Percentiles rank a stretch among this genome's conserved stretches.
These are phyloP conservation scores for Xerus rutilus DNA, from an alignment of 2,797 vertebrate genomes.

Conservation along the genomic window DNA sequence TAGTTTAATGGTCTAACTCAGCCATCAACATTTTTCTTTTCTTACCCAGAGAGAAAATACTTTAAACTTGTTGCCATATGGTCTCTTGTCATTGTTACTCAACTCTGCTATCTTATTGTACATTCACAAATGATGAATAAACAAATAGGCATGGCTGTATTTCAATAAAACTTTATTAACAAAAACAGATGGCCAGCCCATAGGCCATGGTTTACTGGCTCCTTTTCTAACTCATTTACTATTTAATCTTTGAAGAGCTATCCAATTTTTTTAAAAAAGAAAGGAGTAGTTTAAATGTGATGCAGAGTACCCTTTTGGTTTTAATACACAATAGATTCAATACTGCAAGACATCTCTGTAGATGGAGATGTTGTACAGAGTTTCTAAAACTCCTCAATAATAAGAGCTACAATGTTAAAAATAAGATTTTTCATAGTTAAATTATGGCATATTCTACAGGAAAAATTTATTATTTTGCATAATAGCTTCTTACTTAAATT, in stretches of 20 bases:
- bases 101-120: background rate
- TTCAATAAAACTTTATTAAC: slow-evolving; percentile 14
- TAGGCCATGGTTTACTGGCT: background rate
- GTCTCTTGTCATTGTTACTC: background rate
- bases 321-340: background rate
- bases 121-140: background rate
- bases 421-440: background rate
- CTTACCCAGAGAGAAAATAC: background rate
- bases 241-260: background rate
- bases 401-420: background rate
- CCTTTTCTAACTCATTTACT: background rate
- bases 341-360: background rate
- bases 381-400: background rate
- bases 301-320: background rate
- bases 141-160: background rate
- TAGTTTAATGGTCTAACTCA: background rate
- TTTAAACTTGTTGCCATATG: background rate
- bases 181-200: background rate
- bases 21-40: background rate
- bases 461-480: background rate
- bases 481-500: background rate
- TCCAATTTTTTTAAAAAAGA: background rate
- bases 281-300: background rate
- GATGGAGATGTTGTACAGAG: background rate
- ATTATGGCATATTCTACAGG: background rate